Conservation (phyloP, 1,140 invertebrate genomes). For the Solen grandis region DNA sequence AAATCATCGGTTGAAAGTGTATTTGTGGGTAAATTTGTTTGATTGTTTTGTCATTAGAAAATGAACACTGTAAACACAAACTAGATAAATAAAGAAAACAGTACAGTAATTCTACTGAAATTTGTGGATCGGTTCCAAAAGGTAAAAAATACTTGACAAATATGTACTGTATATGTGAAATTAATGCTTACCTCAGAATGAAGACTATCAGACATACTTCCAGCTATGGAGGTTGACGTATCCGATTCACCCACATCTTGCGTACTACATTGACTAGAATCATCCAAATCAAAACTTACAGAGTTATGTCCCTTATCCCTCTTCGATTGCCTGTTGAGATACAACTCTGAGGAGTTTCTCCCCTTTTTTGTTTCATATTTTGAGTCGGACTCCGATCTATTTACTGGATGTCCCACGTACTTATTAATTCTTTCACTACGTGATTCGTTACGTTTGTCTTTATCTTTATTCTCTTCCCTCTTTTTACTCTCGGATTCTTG, state of each 20-base stretch:
- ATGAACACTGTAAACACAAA: no score
- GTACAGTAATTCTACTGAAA: no score
- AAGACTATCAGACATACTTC: slow-evolving; percentile 44
- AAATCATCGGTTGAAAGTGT: no score
- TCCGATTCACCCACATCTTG: slow-evolving; percentile 52
- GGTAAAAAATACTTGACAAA: no score
- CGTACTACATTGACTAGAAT: slow-evolving; percentile 38
- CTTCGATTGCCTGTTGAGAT: no score
- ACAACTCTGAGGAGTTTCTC: neutral
- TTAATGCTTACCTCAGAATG: slow-evolving; percentile 43
- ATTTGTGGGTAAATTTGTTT: no score
- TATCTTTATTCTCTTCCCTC: neutral
- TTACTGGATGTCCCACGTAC: slow-evolving; percentile 33
- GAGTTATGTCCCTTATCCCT: slow-evolving; percentile 40
- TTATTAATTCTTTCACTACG: neutral
- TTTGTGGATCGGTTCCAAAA: no score
- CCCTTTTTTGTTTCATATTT: slow-evolving; percentile 32
- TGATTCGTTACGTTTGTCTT: neutral
- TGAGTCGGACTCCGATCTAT: slow-evolving; percentile 45
- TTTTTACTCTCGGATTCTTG: slow-evolving; percentile 15
- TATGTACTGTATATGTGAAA: no score
- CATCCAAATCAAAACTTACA: slow-evolving; percentile 44
- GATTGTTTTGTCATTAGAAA: no score
- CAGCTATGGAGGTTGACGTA: slow-evolving; percentile 42
- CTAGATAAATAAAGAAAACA: no score